Evolutionary conservation across 1,140 invertebrate species (phyloP), one percentile per base, ranked within the genome.

Genomic region (Solenopsis invicta): DNA sequence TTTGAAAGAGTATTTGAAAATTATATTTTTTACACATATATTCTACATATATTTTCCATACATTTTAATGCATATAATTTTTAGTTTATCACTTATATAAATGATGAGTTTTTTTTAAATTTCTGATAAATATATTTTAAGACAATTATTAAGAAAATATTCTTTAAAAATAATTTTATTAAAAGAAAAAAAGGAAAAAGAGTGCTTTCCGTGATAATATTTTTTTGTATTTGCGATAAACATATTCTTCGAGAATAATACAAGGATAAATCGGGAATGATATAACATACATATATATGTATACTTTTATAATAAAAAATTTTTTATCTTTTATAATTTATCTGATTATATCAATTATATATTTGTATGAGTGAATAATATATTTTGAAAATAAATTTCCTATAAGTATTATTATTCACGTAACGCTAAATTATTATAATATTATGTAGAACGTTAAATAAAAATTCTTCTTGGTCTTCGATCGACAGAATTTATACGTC

Each of bases 321-420:
- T 4, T 52, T 9, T n/a, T 34, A 4, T 12, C 10, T 54, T 13
- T 74, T 74, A 37, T 74, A 6, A 54, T 21, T 37, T 13, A 6
- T 3, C 6, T 13, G 37, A 74, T 74, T 74, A 56, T 54, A 37
- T 54, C 13, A 69, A 52, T 71, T 71, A 48, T n/a, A 29, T 41
- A 41, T 41, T 41, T 48, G 12, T 48, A 13, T 8, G 8, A 4
- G 41, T 13, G 18, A 6, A 54, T n/a, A 67, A 56, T 21, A 56
- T 56, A 56, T 21, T 56, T 56, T 21, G n/a, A 56, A 56, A 56
- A 6, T 50, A 71, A 71, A 18, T 50, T 50, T 71, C 29, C 13
- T 21, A n/a, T n/a, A n/a, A n/a, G n/a, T n/a, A 48, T 71, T 29
- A 52, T 74, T 54, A 54, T 74, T 52, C 9, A 34, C 8, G 18